phyloP scores from a whole-genome alignment of 2,113 vertebrate genomes.

The Amazona vittata region DNA sequence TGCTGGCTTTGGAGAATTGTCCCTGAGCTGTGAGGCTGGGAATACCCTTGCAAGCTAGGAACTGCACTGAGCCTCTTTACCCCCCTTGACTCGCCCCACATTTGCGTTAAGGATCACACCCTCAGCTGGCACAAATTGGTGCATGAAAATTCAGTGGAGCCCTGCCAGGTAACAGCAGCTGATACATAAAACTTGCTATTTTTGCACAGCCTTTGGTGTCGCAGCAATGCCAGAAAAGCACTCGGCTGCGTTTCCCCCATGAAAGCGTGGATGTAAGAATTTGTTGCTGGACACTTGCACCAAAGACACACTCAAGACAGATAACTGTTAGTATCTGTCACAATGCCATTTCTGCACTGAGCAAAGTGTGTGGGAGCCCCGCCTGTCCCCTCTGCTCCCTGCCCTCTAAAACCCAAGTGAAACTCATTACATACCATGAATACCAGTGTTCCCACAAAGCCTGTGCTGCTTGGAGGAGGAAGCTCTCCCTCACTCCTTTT shows the following conservation, averaged over 20 bases:
- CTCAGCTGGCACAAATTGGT: background rate
- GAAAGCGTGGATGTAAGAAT: background rate
- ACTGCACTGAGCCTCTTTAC: background rate
- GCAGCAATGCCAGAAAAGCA: background rate
- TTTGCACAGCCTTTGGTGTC: background rate
- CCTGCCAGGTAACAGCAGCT: background rate
- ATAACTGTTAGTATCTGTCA: constrained; percentile 13
- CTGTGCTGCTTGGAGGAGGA: constrained; percentile 11
- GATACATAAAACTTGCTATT: background rate
- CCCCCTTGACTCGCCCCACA: fast-evolving
- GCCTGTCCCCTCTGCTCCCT: constrained; percentile 27
- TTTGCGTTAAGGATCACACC: background rate
- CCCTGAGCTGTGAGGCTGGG: background rate
- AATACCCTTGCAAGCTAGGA: background rate
- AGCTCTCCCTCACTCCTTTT: constrained; percentile 8
- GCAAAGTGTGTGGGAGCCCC: constrained; percentile 17
- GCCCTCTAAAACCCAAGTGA: constrained; percentile 44
- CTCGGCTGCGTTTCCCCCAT: fast-evolving
- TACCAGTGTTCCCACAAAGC: constrained; percentile 64
- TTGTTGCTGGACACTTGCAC: background rate
- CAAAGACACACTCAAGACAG: background rate
- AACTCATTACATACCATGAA: constrained; percentile 59
- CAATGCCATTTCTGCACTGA: background rate
- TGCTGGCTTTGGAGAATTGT: background rate
- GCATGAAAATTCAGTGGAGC: background rate